A percentile compares a stretch with the other conserved stretches of the same genome.
These are phyloP conservation scores for Myotis vivesi DNA, from an alignment of 2,797 vertebrate species.

Conservation along the genomic window DNA sequence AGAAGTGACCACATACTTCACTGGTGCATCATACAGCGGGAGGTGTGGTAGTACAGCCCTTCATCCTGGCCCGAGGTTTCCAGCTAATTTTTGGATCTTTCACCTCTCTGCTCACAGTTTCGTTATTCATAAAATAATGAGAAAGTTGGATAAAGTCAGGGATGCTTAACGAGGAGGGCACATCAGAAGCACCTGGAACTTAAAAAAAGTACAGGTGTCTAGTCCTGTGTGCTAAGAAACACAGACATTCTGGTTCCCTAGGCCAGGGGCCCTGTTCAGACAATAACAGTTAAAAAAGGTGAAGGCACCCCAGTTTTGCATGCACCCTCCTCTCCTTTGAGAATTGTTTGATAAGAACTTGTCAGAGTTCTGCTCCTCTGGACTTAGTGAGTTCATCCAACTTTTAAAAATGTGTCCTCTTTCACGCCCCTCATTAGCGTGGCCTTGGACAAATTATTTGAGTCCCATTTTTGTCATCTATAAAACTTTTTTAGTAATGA, in stretches of 20 bases:
- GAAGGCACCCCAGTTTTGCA: background rate
- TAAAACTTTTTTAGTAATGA: background rate
- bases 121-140: background rate
- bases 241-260: background rate
- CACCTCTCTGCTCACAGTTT: background rate
- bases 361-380: background rate
- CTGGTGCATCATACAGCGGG: fast-evolving
- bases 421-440: background rate
- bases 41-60: no score
- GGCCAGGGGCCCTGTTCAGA: background rate
- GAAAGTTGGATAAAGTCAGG: background rate
- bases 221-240: background rate
- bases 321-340: fast-evolving
- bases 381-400: background rate
- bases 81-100: background rate
- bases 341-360: background rate
- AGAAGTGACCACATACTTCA: background rate
- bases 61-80: background rate
- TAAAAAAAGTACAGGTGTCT: background rate
- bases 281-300: background rate
- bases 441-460: background rate
- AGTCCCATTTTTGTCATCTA: background rate
- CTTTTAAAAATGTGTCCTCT: background rate
- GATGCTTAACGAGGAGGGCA: background rate
- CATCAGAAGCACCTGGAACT: background rate